These are phyloP conservation scores for Psophia crepitans DNA, from an alignment of 2,113 vertebrate species.

Conservation along the genomic window DNA sequence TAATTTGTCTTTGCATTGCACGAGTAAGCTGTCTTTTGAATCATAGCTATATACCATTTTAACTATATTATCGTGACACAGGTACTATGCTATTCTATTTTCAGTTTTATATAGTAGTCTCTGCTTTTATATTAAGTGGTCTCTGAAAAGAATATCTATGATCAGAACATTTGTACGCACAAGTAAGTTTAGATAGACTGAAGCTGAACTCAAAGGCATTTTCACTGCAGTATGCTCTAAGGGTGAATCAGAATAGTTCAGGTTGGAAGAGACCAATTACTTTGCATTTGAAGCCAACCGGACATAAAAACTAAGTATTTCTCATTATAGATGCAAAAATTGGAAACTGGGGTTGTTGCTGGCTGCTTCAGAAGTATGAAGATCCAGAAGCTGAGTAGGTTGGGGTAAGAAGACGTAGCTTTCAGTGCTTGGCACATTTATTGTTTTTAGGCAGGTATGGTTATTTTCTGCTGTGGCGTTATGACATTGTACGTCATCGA, in stretches of 20 bases:
- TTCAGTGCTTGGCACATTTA: neutral
- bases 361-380: neutral
- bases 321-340: neutral
- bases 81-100: neutral
- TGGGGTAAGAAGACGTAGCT: neutral
- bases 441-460: neutral
- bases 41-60: neutral
- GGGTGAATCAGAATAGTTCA: neutral
- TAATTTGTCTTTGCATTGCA: neutral
- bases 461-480: neutral
- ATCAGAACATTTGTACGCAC: neutral
- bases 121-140: neutral
- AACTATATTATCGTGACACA: neutral
- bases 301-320: neutral
- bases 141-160: neutral
- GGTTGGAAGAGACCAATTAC: neutral
- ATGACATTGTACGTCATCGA: neutral
- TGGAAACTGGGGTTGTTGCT: neutral
- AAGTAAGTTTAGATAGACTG: neutral
- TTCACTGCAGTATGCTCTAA: neutral
- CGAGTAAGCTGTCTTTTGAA: neutral
- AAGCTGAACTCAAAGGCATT: neutral
- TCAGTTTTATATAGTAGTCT: neutral
- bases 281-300: neutral
- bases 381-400: neutral